Evolutionary conservation across 1,140 invertebrate genomes (phyloP), one percentile per base, ranked within the genome.

Genomic region (Drosophila grimshawi): DNA sequence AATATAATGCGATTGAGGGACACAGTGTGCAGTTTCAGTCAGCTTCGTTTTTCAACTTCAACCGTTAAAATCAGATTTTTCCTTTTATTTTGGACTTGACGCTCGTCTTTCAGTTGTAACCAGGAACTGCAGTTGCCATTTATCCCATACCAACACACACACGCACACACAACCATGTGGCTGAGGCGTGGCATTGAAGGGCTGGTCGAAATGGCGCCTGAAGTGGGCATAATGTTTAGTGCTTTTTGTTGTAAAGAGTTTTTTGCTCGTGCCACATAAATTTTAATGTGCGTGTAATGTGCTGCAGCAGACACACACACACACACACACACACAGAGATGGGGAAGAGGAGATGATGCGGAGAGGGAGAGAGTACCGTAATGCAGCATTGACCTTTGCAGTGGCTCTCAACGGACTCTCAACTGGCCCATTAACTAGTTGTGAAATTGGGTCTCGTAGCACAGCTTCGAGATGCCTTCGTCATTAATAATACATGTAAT

Each of bases 201-300:
- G 19, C 19, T 45, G 39, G 55, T 19, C 48, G 19, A 30, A 62
- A 46, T 65, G 53, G 67, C 49, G 61, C 60, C 63, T 66, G 68
- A 65, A 76, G 65, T 82, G 82, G 80, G 76, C 76, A 82, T 86
- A 86, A 82, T 86, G 82, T 80, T 88, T 86, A 86, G 83, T 88
- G 83, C 83, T 81, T 88, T 86, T 86, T 80, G 80, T 80, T 86
- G 83, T 86, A 80, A 86, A 86, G 76, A 86, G 72, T 79, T 81
- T 79, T 86, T 72, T 69, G 65, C 48, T 82, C 49, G 51, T 79
- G 72, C 65, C 83, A 19, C 19, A 86, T 86, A 86, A 86, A 86
- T 86, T 80, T 19, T 86, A 80, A 82, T 83, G 72, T 74, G 70
- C 81, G 82, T 79, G 81, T 77, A 80, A 78, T 85, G 81, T 73